Evolutionary conservation across 2,113 vertebrate genomes (phyloP).

Genomic region (Gymnogyps californianus): DNA sequence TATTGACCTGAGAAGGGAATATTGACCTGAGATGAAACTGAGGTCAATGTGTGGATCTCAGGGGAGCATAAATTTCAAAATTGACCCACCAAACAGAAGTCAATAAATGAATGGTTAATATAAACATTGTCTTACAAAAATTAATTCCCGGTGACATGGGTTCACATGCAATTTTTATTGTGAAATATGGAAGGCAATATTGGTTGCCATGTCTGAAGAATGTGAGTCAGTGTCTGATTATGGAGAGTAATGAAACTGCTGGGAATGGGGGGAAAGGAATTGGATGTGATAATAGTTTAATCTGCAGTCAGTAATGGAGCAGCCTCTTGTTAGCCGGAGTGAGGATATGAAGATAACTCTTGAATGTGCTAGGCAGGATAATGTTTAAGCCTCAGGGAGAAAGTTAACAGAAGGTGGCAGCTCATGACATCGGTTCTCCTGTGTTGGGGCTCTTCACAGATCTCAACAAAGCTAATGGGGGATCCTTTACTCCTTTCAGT

Average conservation of each 20-base stretch:
- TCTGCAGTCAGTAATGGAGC: background rate
- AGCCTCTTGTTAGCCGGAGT: background rate
- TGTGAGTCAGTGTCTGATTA: constrained; percentile 34
- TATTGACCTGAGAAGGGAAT: constrained; percentile 62
- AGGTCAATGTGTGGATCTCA: constrained; percentile 60
- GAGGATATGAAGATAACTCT: background rate
- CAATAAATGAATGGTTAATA: constrained; percentile 68
- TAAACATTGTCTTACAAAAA: constrained; percentile 72
- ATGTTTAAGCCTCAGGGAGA: background rate
- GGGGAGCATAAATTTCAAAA: constrained; percentile 53
- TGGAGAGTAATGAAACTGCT: constrained; percentile 46
- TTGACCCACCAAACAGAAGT: constrained; percentile 60
- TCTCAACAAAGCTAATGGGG: background rate
- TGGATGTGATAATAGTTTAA: constrained; percentile 14
- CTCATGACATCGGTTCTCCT: background rate
- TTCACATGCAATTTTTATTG: constrained; percentile 46
- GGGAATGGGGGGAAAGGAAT: background rate
- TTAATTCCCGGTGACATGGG: constrained; percentile 58
- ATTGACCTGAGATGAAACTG: constrained; percentile 66
- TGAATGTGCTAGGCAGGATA: background rate
- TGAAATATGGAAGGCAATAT: constrained; percentile 48
- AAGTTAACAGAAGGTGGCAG: background rate
- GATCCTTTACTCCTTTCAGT: background rate
- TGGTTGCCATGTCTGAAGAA: constrained; percentile 1
- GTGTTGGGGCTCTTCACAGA: background rate